Percentiles rank a stretch among this genome's conserved stretches.
These are phyloP conservation scores for Agelaius tricolor DNA, from an alignment of 2,113 vertebrate species.

Conservation along the genomic window DNA sequence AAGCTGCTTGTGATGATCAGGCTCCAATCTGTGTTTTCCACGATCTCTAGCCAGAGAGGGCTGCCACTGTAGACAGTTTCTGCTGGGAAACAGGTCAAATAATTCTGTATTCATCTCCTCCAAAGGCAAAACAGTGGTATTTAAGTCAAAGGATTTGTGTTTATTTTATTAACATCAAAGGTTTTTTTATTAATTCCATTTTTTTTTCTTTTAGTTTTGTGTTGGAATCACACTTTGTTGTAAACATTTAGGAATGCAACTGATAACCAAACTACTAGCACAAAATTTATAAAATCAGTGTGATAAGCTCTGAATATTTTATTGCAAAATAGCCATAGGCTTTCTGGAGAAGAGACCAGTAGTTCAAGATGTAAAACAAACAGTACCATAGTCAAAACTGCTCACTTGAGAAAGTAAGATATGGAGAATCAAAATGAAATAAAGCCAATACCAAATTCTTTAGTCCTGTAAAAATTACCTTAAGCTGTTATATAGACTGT, in stretches of 20 bases:
- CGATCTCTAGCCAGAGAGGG: not conserved
- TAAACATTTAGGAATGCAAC: not conserved
- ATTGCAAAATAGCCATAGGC: not conserved
- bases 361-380: not conserved
- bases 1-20: not conserved
- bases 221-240: not conserved
- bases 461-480: not conserved
- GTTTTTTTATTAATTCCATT: not conserved
- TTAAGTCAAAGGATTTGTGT: not conserved
- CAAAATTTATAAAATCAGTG: not conserved
- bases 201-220: not conserved
- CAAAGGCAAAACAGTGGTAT: not conserved
- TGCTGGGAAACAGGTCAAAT: not conserved
- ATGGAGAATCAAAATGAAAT: not conserved
- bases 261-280: not conserved
- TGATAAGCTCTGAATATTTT: conserved; percentile 1
- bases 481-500: not conserved
- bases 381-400: not conserved
- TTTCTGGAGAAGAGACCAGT: not conserved
- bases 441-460: not conserved
- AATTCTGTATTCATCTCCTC: not conserved
- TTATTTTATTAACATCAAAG: not conserved
- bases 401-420: not conserved
- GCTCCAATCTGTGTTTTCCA: not conserved
- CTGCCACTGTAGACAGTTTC: not conserved